Conservation (phyloP, 2,797 vertebrate genomes). For the Argyrosomus regius region DNA sequence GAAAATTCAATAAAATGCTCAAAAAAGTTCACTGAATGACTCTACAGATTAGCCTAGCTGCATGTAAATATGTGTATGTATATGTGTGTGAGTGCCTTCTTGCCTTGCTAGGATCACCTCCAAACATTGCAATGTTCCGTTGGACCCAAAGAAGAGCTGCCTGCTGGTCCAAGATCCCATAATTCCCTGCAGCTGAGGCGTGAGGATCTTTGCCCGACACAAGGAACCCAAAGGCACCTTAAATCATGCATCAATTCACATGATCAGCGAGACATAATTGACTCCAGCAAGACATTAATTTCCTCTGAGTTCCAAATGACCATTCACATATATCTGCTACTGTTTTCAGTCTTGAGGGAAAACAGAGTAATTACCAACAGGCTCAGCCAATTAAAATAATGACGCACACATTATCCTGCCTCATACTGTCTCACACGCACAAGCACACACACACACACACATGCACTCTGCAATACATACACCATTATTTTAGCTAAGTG, state of each 20-base stretch:
- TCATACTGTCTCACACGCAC: conserved; percentile 18
- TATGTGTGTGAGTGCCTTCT: conserved; percentile 20
- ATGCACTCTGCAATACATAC: background rate
- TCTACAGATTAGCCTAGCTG: background rate
- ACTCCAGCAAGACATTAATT: conserved; percentile 55
- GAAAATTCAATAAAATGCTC: background rate
- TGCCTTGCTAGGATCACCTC: conserved; percentile 85
- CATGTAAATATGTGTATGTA: background rate
- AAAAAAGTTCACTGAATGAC: background rate
- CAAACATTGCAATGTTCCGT: conserved; percentile 82
- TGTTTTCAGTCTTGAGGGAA: conserved; percentile 30
- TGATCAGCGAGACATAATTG: conserved; percentile 60
- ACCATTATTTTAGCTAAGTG: conserved; percentile 31
- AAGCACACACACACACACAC: conserved; percentile 1
- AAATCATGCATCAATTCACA: conserved; percentile 47
- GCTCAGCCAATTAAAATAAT: conserved; percentile 27
- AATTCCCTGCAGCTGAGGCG: conserved; percentile 82
- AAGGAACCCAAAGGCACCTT: conserved; percentile 88
- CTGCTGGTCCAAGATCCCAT: conserved; percentile 88
- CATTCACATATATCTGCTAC: conserved; percentile 26
- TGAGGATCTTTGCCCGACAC: conserved; percentile 82
- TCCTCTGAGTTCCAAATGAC: conserved; percentile 41
- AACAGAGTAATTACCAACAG: conserved; percentile 36
- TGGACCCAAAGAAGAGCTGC: conserved; percentile 86
- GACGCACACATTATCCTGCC: conserved; percentile 11